Evolutionary conservation across 2,888 invertebrate genomes (phyloP), one percentile per base, ranked within the genome.

Genomic region (Shargacucullia verbasci): DNA sequence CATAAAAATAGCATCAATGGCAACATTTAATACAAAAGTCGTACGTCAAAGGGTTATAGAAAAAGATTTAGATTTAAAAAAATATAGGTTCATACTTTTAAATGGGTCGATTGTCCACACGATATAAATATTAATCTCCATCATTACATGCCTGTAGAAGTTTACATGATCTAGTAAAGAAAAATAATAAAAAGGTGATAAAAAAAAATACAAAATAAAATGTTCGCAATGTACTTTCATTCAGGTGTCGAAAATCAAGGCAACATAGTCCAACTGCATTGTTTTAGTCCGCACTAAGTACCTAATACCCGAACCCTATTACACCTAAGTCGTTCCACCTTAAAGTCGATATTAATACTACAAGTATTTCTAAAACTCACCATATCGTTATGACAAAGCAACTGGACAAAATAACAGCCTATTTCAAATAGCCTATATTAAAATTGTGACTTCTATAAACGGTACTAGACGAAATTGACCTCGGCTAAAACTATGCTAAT

Each of bases 391-490:
- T 71, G 80, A 76, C 40, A 74, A 83, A 86, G 83, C 82, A 82
- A 80, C 77, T 83, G 81, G 82, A 85, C 78, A 80, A 80, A 74
- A 61, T 68, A 74, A 81, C 78, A 74, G 79, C 79, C 82, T 86
- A 83, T 74, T 76, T 73, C 57, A 68, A 78, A 74, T 71, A 70
- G 70, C 78, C 83, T 85, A 86, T 78, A 66, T 76, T 75, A 74
- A 69, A 81, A 79, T 84, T 84, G 84, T 84, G 85, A 83, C 80
- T 79, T 79, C 77, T 84, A 82, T 80, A 47, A 60, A 64, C 70
- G 66, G 73, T 76, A 66, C 74, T 77, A 86, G 78, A 78, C 65
- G 65, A 82, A 87, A 88, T 87, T 87, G 88, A 87, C 85, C 80
- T 79, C 75, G 40, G 60, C 72, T 79, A 81, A 76, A 76, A 67